Evolutionary conservation across 2,113 vertebrate species (phyloP).

Genomic region (Phyllostomus discolor): DNA sequence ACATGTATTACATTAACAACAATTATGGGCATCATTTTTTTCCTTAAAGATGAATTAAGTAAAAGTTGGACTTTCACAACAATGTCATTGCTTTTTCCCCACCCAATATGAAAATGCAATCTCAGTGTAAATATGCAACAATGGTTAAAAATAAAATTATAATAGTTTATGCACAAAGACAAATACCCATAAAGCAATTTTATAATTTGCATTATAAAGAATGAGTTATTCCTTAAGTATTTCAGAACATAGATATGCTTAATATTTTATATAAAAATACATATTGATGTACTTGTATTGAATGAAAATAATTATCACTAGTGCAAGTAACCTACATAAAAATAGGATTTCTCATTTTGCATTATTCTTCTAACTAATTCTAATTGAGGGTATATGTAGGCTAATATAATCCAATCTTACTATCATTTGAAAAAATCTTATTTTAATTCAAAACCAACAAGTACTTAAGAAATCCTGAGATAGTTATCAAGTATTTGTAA

Average conservation of each 20-base stretch:
- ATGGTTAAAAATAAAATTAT: background rate
- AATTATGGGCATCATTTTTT: constrained; percentile 49
- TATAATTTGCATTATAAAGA: background rate
- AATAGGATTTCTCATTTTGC: background rate
- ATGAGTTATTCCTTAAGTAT: background rate
- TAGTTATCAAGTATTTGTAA: background rate
- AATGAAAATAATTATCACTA: background rate
- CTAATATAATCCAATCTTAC: background rate
- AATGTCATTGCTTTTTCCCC: constrained; percentile 14
- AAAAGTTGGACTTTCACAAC: background rate
- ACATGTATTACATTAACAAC: constrained; percentile 64
- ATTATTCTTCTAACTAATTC: background rate
- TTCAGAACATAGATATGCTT: background rate
- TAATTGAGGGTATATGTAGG: background rate
- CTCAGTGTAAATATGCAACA: background rate
- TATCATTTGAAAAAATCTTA: background rate
- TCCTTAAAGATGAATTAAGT: constrained; percentile 42
- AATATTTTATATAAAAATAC: background rate
- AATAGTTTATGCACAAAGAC: background rate
- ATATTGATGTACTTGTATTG: background rate
- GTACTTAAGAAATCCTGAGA: background rate
- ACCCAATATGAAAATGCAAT: background rate
- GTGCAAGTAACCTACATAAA: background rate
- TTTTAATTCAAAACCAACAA: background rate
- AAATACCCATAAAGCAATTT: background rate